Evolutionary conservation across 64 coral and sea anemone species (phyloP).

Genomic region (Dendronephthya gigantea): DNA sequence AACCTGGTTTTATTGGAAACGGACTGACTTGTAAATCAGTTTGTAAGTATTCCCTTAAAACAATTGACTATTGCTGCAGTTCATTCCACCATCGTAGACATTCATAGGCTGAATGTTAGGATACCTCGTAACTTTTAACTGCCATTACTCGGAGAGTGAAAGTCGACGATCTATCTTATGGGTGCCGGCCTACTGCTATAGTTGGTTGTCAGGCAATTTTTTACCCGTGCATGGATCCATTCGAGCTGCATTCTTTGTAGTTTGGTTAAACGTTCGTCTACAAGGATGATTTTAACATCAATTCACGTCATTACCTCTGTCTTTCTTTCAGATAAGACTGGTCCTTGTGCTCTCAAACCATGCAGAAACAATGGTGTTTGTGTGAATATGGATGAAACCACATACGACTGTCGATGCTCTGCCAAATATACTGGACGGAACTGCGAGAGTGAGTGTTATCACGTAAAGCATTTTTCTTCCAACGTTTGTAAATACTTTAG

Average conservation of each 20-base stretch:
- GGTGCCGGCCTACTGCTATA: no score
- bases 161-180: no score
- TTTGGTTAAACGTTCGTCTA: no score
- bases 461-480: not conserved
- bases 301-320: no score
- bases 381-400: not conserved
- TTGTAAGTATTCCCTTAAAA: not conserved
- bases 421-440: not conserved
- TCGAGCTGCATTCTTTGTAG: no score
- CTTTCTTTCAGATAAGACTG: not conserved
- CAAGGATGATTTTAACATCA: no score
- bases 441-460: not conserved
- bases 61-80: not conserved
- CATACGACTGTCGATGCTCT: not conserved
- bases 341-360: not conserved
- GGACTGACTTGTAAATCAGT: not conserved
- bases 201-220: no score
- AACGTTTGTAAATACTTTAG: no score
- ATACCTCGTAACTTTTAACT: no score
- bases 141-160: no score
- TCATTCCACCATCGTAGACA: not conserved
- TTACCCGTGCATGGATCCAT: no score
- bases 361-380: not conserved
- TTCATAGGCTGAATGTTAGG: no score
- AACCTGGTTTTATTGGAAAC: not conserved